These are phyloP conservation scores for Decapterus maruadsi DNA, from an alignment of 2,797 vertebrate genomes.

Conservation along the genomic window DNA sequence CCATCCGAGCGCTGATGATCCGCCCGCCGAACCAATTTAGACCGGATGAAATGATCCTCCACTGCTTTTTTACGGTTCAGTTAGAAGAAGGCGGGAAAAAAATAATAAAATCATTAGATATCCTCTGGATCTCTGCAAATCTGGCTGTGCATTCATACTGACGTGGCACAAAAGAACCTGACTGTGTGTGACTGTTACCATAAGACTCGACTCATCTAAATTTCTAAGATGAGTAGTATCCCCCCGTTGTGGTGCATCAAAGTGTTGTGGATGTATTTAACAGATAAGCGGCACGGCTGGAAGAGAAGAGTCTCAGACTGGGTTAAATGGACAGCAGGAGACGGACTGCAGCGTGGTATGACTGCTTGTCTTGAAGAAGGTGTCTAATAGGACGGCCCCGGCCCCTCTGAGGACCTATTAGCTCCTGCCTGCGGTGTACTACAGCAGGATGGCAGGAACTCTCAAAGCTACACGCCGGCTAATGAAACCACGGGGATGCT, in stretches of 20 bases:
- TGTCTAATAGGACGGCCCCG: conserved; percentile 57
- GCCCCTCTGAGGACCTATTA: conserved; percentile 76
- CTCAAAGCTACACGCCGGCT: conserved; percentile 61
- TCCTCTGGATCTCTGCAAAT: conserved; percentile 19
- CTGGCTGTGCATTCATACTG: not conserved
- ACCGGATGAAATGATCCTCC: conserved; percentile 21
- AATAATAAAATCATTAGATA: too few species aligned
- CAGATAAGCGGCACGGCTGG: conserved; percentile 14
- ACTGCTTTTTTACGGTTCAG: not conserved
- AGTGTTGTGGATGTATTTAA: conserved; percentile 33
- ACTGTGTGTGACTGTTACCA: conserved; percentile 8
- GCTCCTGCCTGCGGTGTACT: conserved; percentile 42
- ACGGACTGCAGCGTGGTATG: conserved; percentile 13
- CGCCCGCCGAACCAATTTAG: not conserved
- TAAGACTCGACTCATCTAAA: conserved; percentile 48
- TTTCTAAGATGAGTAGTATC: conserved; percentile 36
- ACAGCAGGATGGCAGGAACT: conserved; percentile 46
- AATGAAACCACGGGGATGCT: conserved; percentile 72
- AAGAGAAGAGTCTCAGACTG: conserved; percentile 41
- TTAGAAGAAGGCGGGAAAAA: not conserved
- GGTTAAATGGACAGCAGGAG: conserved; percentile 59
- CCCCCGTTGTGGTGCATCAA: conserved; percentile 19
- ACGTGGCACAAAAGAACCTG: conserved; percentile 18
- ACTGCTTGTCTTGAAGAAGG: conserved; percentile 40
- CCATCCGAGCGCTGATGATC: conserved; percentile 32